Evolutionary conservation across 2,888 invertebrate species (phyloP).

Genomic region (Hirtodrosophila duncani): DNA sequence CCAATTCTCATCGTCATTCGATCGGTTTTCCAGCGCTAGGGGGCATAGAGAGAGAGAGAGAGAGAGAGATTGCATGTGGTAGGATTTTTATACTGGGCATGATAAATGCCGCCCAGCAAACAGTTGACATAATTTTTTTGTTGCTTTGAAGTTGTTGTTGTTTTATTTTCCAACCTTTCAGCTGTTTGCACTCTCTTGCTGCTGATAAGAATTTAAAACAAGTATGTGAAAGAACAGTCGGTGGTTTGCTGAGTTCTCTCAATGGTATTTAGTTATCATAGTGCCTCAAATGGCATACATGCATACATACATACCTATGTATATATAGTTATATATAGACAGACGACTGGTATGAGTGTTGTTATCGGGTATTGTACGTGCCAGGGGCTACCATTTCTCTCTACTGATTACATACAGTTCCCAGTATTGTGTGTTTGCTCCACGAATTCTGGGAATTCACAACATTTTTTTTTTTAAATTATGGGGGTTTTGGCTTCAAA

Average conservation of each 20-base stretch:
- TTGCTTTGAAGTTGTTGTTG: too few relatives aligned
- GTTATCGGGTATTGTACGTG: constrained; percentile 28
- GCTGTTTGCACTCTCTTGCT: too few relatives aligned
- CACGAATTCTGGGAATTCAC: constrained; percentile 40
- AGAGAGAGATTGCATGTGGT: too few relatives aligned
- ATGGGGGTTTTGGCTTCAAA: neutral
- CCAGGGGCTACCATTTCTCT: constrained; percentile 15
- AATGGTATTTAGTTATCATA: too few relatives aligned
- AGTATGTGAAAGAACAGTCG: too few relatives aligned
- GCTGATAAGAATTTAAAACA: constrained; percentile 27
- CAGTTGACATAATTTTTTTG: constrained; percentile 33
- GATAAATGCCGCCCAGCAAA: constrained; percentile 26
- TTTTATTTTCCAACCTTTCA: constrained; percentile 23
- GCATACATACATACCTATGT: too few relatives aligned
- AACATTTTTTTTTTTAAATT: constrained; percentile 25
- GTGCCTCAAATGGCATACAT: too few relatives aligned
- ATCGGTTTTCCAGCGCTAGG: constrained; percentile 19
- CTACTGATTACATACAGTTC: neutral
- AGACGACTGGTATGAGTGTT: too few relatives aligned
- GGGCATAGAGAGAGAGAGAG: neutral
- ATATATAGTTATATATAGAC: too few relatives aligned
- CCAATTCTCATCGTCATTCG: constrained; percentile 29
- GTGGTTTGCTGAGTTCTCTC: too few relatives aligned
- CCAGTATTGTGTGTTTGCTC: neutral
- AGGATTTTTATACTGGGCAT: neutral